These are phyloP conservation scores for Ylistrum balloti DNA, from an alignment of 1,140 invertebrate genomes.

Conservation along the genomic window DNA sequence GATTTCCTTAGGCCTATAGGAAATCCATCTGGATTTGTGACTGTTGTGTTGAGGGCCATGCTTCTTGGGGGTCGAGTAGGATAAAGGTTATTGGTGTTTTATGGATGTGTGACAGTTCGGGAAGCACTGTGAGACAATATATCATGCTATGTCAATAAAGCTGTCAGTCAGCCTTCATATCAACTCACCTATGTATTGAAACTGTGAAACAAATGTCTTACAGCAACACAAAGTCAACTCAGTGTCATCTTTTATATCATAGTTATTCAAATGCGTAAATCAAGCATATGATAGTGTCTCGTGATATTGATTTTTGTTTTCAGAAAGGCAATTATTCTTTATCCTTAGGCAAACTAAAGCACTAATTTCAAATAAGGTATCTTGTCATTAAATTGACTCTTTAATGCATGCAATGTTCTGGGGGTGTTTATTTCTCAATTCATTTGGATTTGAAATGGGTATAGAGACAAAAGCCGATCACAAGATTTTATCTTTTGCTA, in stretches of 20 bases:
- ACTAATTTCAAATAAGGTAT: background rate
- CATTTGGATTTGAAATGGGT: too few relatives aligned
- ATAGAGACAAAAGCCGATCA: too few relatives aligned
- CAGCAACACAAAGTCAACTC: background rate
- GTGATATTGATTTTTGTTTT: background rate
- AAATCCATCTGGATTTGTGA: too few relatives aligned
- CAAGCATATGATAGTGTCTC: background rate
- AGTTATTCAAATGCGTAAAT: background rate
- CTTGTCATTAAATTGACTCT: background rate
- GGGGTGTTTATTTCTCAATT: too few relatives aligned
- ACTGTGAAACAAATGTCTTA: background rate
- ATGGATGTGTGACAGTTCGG: background rate
- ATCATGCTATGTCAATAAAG: background rate
- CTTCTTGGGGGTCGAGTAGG: too few relatives aligned
- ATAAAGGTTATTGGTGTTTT: background rate
- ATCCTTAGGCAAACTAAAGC: background rate
- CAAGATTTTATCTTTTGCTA: too few relatives aligned
- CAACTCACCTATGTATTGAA: background rate
- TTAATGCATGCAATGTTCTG: too few relatives aligned
- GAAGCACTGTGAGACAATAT: background rate
- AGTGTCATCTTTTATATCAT: background rate
- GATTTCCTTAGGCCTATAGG: too few relatives aligned
- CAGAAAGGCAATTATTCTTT: background rate
- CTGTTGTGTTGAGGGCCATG: background rate
- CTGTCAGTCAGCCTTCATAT: background rate